Conservation (phyloP, 2,113 vertebrate genomes). For the Turnix velox region DNA sequence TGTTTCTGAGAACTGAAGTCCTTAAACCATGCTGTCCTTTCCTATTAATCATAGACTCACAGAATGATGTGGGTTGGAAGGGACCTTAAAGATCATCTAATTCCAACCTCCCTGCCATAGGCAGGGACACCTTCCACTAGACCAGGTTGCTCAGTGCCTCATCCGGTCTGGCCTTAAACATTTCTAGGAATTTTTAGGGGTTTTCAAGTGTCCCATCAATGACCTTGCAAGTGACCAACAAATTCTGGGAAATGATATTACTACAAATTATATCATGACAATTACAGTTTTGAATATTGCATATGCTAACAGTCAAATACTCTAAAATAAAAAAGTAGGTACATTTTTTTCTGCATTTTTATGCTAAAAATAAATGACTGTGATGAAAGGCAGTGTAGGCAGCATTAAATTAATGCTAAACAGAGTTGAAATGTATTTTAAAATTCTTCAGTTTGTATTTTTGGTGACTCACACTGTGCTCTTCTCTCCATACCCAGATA, state of each 20-base stretch:
- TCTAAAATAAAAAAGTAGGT: not conserved
- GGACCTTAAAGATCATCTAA: no score
- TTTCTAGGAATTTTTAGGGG: not conserved
- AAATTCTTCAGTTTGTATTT: not conserved
- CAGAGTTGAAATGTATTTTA: conserved; percentile 15
- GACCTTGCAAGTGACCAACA: not conserved
- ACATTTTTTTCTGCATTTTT: not conserved
- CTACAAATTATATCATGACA: not conserved
- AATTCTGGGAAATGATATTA: not conserved
- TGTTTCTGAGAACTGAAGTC: not conserved
- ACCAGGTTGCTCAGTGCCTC: no score
- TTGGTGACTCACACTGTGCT: conserved; percentile 6
- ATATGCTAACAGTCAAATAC: not conserved
- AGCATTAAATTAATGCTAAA: not conserved
- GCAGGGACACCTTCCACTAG: no score
- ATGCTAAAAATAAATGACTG: not conserved
- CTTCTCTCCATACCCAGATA: not conserved
- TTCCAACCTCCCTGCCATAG: no score
- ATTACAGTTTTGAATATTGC: not conserved
- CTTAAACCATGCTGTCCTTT: not conserved
- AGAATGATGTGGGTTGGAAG: no score
- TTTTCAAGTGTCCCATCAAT: not conserved
- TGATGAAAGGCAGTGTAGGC: not conserved
- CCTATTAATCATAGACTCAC: no score
- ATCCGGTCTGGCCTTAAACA: no score